Conservation (phyloP, 2,888 invertebrate species). For the Aleiodes testaceus region DNA sequence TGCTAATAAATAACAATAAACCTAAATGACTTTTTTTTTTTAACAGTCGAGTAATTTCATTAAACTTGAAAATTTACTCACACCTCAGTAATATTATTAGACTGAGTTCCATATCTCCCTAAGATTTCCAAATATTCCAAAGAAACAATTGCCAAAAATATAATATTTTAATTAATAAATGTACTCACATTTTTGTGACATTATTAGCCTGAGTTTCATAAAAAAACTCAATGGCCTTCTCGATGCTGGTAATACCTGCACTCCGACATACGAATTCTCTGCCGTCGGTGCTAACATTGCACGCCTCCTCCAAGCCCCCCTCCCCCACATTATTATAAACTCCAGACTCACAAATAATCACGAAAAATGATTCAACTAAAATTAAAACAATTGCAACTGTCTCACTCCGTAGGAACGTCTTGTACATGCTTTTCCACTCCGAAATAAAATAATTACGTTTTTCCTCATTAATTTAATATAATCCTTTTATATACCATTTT, state of each 20-base stretch:
- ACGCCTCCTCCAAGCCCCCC: slow-evolving; percentile 45
- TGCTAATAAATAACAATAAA: too few relatives aligned
- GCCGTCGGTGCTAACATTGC: slow-evolving; percentile 64
- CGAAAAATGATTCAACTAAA: slow-evolving; percentile 29
- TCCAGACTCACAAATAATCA: slow-evolving; percentile 24
- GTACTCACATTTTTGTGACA: slow-evolving; percentile 66
- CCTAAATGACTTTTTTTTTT: too few relatives aligned
- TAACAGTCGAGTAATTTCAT: not conserved
- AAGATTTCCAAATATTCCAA: too few relatives aligned
- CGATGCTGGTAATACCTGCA: slow-evolving; percentile 60
- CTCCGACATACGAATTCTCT: slow-evolving; percentile 62
- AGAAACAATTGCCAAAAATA: too few relatives aligned
- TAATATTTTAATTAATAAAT: too few relatives aligned
- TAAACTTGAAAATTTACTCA: slow-evolving; percentile 53
- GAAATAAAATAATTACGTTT: not conserved
- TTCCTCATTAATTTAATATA: not conserved
- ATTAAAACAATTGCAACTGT: slow-evolving; percentile 40
- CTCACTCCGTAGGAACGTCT: slow-evolving; percentile 45
- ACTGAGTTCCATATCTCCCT: slow-evolving; percentile 48
- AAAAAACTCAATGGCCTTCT: slow-evolving; percentile 52
- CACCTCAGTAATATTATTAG: slow-evolving; percentile 63
- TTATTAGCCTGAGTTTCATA: slow-evolving; percentile 49
- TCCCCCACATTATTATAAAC: not conserved
- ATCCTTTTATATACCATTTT: not conserved
- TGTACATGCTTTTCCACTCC: slow-evolving; percentile 55